Evolutionary conservation across 2,888 invertebrate genomes (phyloP).

Genomic region (Ellobium chinense): DNA sequence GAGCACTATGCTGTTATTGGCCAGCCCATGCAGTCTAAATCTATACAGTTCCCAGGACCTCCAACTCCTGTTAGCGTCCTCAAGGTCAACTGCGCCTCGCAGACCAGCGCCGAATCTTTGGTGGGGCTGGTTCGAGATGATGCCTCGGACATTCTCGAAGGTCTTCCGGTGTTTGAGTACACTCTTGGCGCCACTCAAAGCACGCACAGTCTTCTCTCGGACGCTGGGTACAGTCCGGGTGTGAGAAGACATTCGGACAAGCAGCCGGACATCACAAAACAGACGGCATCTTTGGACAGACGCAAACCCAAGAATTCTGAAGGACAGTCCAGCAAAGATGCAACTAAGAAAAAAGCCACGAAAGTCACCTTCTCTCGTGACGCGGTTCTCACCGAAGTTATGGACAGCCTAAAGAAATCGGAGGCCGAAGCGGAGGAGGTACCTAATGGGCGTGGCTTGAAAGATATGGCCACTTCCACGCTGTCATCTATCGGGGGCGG

Average conservation of each 20-base stretch:
- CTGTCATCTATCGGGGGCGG: constrained; percentile 46
- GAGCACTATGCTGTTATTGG: not conserved
- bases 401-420: constrained; percentile 25
- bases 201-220: constrained; percentile 9
- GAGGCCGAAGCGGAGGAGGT: not conserved
- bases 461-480: constrained; percentile 40
- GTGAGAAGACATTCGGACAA: constrained; percentile 3
- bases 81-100: constrained; percentile 30
- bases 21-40: not conserved
- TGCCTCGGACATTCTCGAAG: constrained; percentile 27
- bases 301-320: not conserved
- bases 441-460: constrained; percentile 38
- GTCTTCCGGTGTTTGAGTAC: constrained; percentile 41
- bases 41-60: not conserved
- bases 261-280: constrained; percentile 32
- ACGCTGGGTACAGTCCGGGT: not conserved
- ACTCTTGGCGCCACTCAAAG: constrained; percentile 29
- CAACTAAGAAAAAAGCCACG: constrained; percentile 13
- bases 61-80: constrained; percentile 1
- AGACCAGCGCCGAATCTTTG: constrained; percentile 37
- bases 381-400: constrained; percentile 41
- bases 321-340: not conserved
- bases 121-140: not conserved
- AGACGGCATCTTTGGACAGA: constrained; percentile 35
- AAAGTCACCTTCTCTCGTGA: constrained; percentile 41